These are phyloP conservation scores for Dasyprocta punctata DNA, from an alignment of 2,113 vertebrate genomes.

Conservation along the genomic window DNA sequence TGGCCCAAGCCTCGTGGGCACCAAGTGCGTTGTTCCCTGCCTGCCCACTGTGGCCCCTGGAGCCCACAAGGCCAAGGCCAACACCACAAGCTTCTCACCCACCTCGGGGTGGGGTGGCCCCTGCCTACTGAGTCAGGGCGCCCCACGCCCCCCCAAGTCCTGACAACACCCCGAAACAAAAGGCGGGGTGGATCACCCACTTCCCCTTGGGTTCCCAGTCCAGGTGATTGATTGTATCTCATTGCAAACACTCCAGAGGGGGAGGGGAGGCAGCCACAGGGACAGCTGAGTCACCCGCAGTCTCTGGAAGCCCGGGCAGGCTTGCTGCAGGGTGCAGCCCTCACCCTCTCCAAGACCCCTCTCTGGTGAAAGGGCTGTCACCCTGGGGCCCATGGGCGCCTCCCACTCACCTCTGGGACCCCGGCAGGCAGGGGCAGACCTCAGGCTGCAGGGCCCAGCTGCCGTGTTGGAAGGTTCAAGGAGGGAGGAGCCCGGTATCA, in stretches of 20 bases:
- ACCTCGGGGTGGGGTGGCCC: rapidly evolving
- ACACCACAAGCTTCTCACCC: not conserved
- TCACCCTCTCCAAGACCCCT: not conserved
- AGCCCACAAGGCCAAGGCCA: not conserved
- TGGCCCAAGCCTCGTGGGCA: not conserved
- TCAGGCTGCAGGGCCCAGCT: not conserved
- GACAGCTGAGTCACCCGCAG: not conserved
- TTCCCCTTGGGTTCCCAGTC: not conserved
- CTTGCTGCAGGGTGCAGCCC: not conserved
- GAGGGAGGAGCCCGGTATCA: not conserved
- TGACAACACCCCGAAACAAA: rapidly evolving
- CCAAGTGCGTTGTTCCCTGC: not conserved
- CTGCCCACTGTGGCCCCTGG: not conserved
- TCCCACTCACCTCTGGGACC: not conserved
- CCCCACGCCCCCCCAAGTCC: not conserved
- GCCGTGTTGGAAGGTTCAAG: not conserved
- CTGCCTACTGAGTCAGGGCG: rapidly evolving
- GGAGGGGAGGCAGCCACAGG: not conserved
- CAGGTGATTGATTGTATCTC: not conserved
- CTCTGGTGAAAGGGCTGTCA: too few relatives aligned
- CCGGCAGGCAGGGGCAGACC: not conserved
- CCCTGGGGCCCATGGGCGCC: rapidly evolving
- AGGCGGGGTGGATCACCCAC: rapidly evolving
- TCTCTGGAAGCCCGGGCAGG: not conserved
- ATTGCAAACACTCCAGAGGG: not conserved